A percentile compares a stretch with the other conserved stretches of the same genome.
Evolutionary conservation across 2,888 invertebrate genomes (phyloP).

Genomic region (Thysanoteuthis rhombus): DNA sequence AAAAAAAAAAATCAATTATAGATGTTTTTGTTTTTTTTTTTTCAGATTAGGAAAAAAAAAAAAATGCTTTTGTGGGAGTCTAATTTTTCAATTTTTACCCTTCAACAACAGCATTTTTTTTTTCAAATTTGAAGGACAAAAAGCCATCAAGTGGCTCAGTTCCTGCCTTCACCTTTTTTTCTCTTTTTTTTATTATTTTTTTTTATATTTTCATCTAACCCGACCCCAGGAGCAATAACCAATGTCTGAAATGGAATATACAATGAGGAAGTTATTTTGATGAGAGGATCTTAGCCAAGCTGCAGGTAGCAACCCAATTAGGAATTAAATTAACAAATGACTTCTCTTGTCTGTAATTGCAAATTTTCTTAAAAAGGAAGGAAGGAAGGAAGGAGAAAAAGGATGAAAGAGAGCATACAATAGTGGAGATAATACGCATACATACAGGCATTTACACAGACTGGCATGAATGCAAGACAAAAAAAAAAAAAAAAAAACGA

Average conservation of each 20-base stretch:
- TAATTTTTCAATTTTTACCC: not conserved
- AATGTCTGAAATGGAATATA: conserved; percentile 12
- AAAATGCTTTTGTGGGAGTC: not conserved
- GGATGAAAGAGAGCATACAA: not conserved
- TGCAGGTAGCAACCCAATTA: not conserved
- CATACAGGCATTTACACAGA: not conserved
- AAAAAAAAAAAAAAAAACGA: no score
- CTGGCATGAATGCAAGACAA: not conserved
- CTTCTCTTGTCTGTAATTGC: not conserved
- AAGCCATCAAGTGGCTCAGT: not conserved
- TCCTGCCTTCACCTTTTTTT: not conserved
- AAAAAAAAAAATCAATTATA: no score
- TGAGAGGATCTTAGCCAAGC: not conserved
- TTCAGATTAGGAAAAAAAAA: not conserved
- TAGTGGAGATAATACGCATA: not conserved
- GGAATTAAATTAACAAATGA: not conserved
- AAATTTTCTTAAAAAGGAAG: not conserved
- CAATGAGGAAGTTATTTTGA: not conserved
- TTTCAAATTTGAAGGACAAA: not conserved
- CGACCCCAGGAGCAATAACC: not conserved
- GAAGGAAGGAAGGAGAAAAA: not conserved
- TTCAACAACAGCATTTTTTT: not conserved
- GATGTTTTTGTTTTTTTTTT: not conserved
- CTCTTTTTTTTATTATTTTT: no score
- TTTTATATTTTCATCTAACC: no score